Evolutionary conservation across 2,797 vertebrate genomes (phyloP).

Genomic region (Brachyrhaphis roseni): DNA sequence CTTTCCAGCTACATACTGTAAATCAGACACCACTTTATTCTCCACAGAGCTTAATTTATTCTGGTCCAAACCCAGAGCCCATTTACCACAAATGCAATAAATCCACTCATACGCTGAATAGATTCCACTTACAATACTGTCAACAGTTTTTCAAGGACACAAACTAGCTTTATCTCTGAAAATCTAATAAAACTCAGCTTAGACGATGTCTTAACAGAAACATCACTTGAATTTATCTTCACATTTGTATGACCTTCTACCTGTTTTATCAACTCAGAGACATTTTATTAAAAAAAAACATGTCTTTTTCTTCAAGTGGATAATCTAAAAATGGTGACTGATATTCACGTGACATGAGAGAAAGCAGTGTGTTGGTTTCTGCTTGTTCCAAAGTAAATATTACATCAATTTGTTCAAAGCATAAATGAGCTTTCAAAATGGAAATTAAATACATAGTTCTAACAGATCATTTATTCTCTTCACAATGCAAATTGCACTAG

Average conservation of each 20-base stretch:
- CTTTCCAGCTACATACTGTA: slow-evolving; percentile 55
- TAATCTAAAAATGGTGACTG: neutral
- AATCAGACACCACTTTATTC: slow-evolving; percentile 54
- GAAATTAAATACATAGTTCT: neutral
- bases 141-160: slow-evolving; percentile 57
- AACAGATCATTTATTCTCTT: neutral
- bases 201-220: neutral
- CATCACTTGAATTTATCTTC: neutral
- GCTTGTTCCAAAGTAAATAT: neutral
- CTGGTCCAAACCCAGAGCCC: slow-evolving; percentile 58
- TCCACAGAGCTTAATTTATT: slow-evolving; percentile 56
- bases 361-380: neutral
- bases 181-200: slow-evolving; percentile 21
- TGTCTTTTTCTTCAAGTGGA: neutral
- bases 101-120: slow-evolving; percentile 44
- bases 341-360: neutral
- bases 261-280: neutral
- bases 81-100: slow-evolving; percentile 60
- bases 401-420: neutral
- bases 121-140: slow-evolving; percentile 35
- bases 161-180: slow-evolving; percentile 29
- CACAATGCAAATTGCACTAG: neutral
- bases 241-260: slow-evolving; percentile 13
- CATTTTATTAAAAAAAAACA: neutral
- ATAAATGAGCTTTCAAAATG: neutral